Conservation (phyloP, 2,113 vertebrate genomes). For the Chauna torquata region DNA sequence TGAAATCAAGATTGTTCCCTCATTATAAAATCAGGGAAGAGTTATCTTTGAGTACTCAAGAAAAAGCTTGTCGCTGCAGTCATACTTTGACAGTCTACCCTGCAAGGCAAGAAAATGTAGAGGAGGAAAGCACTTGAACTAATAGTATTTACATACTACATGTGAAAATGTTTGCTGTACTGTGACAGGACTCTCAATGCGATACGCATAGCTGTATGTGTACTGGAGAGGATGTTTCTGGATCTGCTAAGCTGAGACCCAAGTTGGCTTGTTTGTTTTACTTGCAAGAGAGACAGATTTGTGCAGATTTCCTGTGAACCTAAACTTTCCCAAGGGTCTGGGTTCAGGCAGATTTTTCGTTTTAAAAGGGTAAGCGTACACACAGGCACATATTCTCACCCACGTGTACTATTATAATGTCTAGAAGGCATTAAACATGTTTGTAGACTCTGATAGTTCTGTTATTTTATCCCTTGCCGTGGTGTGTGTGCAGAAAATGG, state of each 20-base stretch:
- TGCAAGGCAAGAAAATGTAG: neutral
- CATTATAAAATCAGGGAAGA: neutral
- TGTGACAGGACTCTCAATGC: neutral
- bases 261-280: neutral
- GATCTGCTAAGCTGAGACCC: neutral
- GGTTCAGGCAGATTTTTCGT: neutral
- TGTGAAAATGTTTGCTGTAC: neutral
- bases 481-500: neutral
- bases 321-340: neutral
- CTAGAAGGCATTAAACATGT: neutral
- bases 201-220: neutral
- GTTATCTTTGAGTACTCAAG: no score
- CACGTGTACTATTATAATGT: accelerated
- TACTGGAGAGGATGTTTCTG: neutral
- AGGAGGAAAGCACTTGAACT: neutral
- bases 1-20: neutral
- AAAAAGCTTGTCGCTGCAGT: neutral
- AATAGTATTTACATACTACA: neutral
- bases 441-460: neutral
- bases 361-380: neutral
- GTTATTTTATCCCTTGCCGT: neutral
- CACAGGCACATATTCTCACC: neutral
- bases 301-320: neutral
- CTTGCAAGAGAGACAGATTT: neutral
- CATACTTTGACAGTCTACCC: neutral